These are phyloP conservation scores for Osmerus eperlanus DNA, from an alignment of 2,113 vertebrate species.

Conservation along the genomic window DNA sequence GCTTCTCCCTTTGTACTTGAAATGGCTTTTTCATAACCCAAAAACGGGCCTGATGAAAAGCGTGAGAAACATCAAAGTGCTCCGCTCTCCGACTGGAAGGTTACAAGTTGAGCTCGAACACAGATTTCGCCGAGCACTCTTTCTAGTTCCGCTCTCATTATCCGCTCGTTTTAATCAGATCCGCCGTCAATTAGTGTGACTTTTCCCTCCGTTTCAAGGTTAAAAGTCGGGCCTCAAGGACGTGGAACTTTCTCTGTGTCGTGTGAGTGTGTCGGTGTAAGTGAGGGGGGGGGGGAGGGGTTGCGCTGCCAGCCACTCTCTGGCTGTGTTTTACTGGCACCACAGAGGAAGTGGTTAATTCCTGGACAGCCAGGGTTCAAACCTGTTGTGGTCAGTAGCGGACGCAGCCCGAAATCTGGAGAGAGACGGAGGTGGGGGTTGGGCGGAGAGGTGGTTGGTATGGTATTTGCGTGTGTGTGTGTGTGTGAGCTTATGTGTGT, in stretches of 20 bases:
- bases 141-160: slow-evolving; percentile 91
- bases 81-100: slow-evolving; percentile 83
- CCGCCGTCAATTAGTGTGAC: slow-evolving; percentile 72
- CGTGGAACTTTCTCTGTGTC: slow-evolving; percentile 55
- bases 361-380: slow-evolving; percentile 42
- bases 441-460: background rate
- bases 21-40: slow-evolving; percentile 78
- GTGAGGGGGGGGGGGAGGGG: slow-evolving; percentile 10
- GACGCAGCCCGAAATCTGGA: background rate
- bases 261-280: slow-evolving; percentile 22
- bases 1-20: slow-evolving; percentile 69
- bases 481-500: slow-evolving; percentile 8
- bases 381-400: slow-evolving; percentile 19
- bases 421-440: background rate
- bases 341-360: slow-evolving; percentile 63
- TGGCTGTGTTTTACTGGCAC: slow-evolving; percentile 40
- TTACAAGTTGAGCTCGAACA: slow-evolving; percentile 90
- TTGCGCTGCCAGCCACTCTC: slow-evolving; percentile 19
- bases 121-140: slow-evolving; percentile 86
- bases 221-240: slow-evolving; percentile 68
- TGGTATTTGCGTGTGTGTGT: slow-evolving; percentile 4
- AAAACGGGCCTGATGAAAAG: slow-evolving; percentile 91
- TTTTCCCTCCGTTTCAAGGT: slow-evolving; percentile 62
- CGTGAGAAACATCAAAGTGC: slow-evolving; percentile 92
- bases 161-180: slow-evolving; percentile 93